phyloP scores from a whole-genome alignment of 1,140 invertebrate species.

The Pissodes strobi region DNA sequence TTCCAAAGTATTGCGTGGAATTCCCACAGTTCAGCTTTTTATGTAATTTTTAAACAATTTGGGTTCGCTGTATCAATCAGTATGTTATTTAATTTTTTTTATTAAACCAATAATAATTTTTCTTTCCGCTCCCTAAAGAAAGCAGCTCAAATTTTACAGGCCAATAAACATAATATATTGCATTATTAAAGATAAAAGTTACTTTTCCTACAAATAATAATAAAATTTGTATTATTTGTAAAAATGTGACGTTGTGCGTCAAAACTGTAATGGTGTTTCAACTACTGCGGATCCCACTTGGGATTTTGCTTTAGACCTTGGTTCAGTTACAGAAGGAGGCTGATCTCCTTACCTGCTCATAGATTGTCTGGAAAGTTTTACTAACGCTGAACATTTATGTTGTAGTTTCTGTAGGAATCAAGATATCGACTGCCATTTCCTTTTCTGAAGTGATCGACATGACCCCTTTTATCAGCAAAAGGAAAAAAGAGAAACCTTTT shows the following conservation, averaged over 20 bases:
- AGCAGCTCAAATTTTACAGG: too few relatives aligned
- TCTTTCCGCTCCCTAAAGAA: too few relatives aligned
- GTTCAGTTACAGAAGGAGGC: constrained; percentile 58
- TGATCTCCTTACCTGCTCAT: constrained; percentile 76
- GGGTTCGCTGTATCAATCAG: too few relatives aligned
- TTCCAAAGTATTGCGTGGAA: too few relatives aligned
- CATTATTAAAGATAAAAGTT: too few relatives aligned
- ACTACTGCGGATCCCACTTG: constrained; percentile 97
- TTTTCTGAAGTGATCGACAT: constrained; percentile 96
- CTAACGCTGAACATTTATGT: constrained; percentile 88
- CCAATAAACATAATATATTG: too few relatives aligned
- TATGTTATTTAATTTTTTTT: too few relatives aligned
- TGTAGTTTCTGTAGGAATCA: constrained; percentile 84
- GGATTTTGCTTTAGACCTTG: constrained; percentile 94
- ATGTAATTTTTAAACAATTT: too few relatives aligned
- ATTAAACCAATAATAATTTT: too few relatives aligned
- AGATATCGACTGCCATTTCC: constrained; percentile 93
- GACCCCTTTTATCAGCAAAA: constrained; percentile 91
- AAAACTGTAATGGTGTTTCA: constrained; percentile 89
- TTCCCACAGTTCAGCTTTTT: too few relatives aligned
- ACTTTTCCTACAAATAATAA: too few relatives aligned
- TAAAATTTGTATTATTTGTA: too few relatives aligned
- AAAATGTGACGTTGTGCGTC: constrained; percentile 97
- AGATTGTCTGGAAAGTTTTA: constrained; percentile 91
- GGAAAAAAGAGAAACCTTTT: constrained; percentile 55